Conservation (phyloP, 2,113 vertebrate genomes). For the Vireo altiloquus region DNA sequence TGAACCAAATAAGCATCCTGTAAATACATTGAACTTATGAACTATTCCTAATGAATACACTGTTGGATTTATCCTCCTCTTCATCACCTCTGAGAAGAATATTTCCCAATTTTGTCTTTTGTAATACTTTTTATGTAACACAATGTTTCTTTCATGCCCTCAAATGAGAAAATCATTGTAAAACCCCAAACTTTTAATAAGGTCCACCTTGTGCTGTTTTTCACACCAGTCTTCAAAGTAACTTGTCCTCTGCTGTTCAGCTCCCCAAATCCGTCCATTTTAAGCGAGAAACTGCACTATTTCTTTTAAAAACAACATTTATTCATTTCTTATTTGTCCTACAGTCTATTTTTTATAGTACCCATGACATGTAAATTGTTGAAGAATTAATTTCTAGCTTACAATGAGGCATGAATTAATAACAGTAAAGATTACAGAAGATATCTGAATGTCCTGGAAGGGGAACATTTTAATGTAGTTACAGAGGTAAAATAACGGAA, state of each 20-base stretch:
- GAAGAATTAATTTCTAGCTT: background rate
- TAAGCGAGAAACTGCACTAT: background rate
- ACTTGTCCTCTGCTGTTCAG: background rate
- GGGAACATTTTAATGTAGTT: background rate
- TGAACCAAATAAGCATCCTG: background rate
- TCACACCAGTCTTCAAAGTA: background rate
- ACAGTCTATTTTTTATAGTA: background rate
- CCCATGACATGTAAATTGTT: background rate
- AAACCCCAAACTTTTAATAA: background rate
- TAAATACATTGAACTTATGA: background rate
- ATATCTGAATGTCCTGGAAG: background rate
- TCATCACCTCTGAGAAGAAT: background rate
- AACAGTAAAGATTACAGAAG: background rate
- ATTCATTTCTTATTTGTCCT: background rate
- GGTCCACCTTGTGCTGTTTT: background rate
- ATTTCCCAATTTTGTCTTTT: background rate
- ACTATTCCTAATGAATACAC: background rate
- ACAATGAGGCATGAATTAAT: background rate
- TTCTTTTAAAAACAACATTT: background rate
- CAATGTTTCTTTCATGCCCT: background rate
- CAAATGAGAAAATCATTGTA: background rate
- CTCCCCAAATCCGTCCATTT: background rate
- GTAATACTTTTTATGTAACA: background rate
- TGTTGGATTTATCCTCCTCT: background rate
- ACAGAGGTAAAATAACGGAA: background rate